Conservation (phyloP, 2,888 invertebrate species). For the Conus canariensis region DNA sequence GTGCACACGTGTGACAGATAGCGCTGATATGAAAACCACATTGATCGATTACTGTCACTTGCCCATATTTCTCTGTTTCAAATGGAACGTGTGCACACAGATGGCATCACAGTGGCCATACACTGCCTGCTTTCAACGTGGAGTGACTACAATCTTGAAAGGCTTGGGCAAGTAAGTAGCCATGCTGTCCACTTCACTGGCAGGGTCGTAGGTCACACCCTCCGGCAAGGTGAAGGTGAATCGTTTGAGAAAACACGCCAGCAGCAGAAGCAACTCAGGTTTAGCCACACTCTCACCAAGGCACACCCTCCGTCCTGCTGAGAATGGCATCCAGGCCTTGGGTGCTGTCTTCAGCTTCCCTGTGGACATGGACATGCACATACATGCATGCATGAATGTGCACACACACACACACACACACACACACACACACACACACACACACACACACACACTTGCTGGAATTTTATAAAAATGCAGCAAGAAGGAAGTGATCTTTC, state of each 20-base stretch:
- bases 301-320: conserved; percentile 68
- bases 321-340: conserved; percentile 68
- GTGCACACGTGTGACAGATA: neutral
- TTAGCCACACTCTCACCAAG: conserved; percentile 68
- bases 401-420: too few relatives aligned
- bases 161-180: neutral
- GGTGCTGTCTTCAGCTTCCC: conserved; percentile 64
- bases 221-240: conserved; percentile 47
- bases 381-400: too few relatives aligned
- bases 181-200: neutral
- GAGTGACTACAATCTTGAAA: conserved; percentile 4
- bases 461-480: too few relatives aligned
- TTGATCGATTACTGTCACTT: too few relatives aligned
- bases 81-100: neutral
- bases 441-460: too few relatives aligned
- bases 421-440: too few relatives aligned
- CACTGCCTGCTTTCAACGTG: neutral
- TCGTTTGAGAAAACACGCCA: conserved; percentile 53
- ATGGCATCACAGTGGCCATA: neutral
- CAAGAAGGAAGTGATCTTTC: too few relatives aligned
- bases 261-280: conserved; percentile 62
- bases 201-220: conserved; percentile 38
- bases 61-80: too few relatives aligned
- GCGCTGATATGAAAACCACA: too few relatives aligned
- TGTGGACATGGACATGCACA: neutral